Base-by-base conservation (phyloP, 2,888 invertebrate species). In the Chymomyza fuscimana region DNA sequence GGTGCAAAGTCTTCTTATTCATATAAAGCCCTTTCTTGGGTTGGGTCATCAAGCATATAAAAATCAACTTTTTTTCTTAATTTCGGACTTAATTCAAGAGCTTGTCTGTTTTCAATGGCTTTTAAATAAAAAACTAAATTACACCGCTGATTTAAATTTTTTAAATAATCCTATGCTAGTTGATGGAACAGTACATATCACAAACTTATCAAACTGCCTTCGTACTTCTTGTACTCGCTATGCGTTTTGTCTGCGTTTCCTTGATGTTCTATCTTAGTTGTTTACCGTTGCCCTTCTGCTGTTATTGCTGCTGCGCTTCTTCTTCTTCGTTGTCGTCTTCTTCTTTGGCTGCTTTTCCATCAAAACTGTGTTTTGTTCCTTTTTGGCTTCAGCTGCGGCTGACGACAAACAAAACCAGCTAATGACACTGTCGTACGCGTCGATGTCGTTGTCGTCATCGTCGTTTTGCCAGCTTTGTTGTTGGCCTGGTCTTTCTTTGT, bases 381-480 rank as follows among this genome's bases (percentile, higher is more conserved):
- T 46, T 46, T 46, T 46, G 40, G 40, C 12, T 46, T 46, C 40
- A 46, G 40, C 40, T 46, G 10, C 40, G 40, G 40, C 40, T 46
- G 54, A 12, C 16, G 54, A 19, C 22, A 54, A 54, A 54, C 54
- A 54, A 54, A 54, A 16, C 22, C 22, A 54, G 15, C 54, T 54
- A 54, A 54, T 54, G 54, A 54, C 54, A 54, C 19, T 54, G 54
- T 54, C 22, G 54, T 54, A 16, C 40, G 40, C 12, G 40, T 46
- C 40, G 40, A 12, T 46, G 12, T 46, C 40, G 40, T 12, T 4
- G 40, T 12, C 40, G 40, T 12, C 32, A 9, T 32, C 32, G 40
- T 46, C 40, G 54, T 54, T 54, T 54, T 54, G 19, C 10, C 19
- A 19, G 54, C 22, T 19, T 51, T 25, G 25, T 25, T 46, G 40